Evolutionary conservation across 2,888 invertebrate species (phyloP).

Genomic region (Chrysolina haemoptera): DNA sequence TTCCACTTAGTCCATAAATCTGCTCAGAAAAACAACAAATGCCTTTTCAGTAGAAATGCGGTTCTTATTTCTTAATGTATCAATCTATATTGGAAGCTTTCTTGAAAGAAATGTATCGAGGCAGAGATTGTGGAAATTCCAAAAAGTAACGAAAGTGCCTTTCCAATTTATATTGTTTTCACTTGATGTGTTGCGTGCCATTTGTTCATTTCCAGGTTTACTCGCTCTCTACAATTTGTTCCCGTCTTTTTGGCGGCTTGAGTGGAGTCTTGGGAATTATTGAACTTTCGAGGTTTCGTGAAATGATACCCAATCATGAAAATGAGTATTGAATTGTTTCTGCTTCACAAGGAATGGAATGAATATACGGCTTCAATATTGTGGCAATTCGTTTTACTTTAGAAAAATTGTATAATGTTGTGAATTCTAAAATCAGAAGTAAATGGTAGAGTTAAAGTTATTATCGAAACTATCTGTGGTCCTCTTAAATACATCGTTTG

Average conservation of each 20-base stretch:
- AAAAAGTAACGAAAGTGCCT: slow-evolving; percentile 5
- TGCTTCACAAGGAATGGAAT: not conserved
- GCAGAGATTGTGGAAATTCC: slow-evolving; percentile 9
- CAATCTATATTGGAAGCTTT: slow-evolving; percentile 6
- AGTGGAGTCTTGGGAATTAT: not conserved
- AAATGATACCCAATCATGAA: not conserved
- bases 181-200: slow-evolving; percentile 10
- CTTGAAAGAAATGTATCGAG: slow-evolving; percentile 6
- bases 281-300: not conserved
- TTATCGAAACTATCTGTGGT: too few relatives aligned
- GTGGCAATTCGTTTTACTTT: too few relatives aligned
- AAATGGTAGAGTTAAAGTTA: too few relatives aligned
- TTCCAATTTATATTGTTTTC: slow-evolving; percentile 17
- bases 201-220: slow-evolving; percentile 13
- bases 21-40: slow-evolving; percentile 2
- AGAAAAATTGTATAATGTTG: too few relatives aligned
- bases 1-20: not conserved
- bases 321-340: not conserved
- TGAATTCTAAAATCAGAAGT: too few relatives aligned
- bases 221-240: not conserved
- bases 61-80: slow-evolving; percentile 7
- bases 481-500: too few relatives aligned
- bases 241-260: not conserved
- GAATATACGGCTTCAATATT: too few relatives aligned
- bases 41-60: not conserved